Percentiles rank a stretch among this genome's conserved stretches.
Evolutionary conservation across 2,797 vertebrate genomes (phyloP).

Genomic region (Gobionotothen gibberifrons): DNA sequence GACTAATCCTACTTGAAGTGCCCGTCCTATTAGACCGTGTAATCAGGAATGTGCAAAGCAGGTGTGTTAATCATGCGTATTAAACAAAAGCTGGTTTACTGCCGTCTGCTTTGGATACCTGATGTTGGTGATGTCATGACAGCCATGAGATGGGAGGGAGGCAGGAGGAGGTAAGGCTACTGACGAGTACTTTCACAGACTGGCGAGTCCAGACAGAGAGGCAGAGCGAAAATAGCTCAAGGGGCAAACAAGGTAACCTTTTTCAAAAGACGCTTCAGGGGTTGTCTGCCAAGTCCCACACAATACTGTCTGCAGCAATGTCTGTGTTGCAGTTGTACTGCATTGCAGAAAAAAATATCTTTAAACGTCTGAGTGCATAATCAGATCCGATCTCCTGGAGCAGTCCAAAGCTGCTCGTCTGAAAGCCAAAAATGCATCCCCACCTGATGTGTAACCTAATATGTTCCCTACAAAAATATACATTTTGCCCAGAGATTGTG

Average conservation of each 20-base stretch:
- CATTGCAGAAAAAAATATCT: conserved; percentile 70
- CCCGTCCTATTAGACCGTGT: conserved; percentile 79
- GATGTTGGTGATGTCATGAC: conserved; percentile 77
- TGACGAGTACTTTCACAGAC: conserved; percentile 81
- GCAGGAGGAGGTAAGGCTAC: conserved; percentile 66
- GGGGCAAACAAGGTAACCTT: conserved; percentile 84
- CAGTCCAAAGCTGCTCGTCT: conserved; percentile 36
- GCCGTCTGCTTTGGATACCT: conserved; percentile 83
- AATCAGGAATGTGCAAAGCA: conserved; percentile 85
- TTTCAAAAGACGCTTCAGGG: conserved; percentile 80
- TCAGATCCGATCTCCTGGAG: conserved; percentile 51
- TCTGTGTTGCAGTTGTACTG: conserved; percentile 73
- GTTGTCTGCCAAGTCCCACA: conserved; percentile 84
- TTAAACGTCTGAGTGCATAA: conserved; percentile 62
- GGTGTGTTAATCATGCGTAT: conserved; percentile 82
- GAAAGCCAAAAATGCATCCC: conserved; percentile 47
- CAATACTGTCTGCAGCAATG: conserved; percentile 81
- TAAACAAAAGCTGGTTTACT: conserved; percentile 81
- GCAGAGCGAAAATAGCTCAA: conserved; percentile 80
- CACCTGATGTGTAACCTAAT: conserved; percentile 36
- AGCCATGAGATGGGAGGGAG: conserved; percentile 67
- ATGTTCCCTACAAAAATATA: conserved; percentile 23
- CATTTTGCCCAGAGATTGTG: conserved; percentile 25
- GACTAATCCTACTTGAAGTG: conserved; percentile 77
- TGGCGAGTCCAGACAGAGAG: conserved; percentile 80